A percentile compares a stretch with the other conserved stretches of the same genome.
phyloP scores from a whole-genome alignment of 2,113 vertebrate species.

The Sphaerodactylus townsendi region DNA sequence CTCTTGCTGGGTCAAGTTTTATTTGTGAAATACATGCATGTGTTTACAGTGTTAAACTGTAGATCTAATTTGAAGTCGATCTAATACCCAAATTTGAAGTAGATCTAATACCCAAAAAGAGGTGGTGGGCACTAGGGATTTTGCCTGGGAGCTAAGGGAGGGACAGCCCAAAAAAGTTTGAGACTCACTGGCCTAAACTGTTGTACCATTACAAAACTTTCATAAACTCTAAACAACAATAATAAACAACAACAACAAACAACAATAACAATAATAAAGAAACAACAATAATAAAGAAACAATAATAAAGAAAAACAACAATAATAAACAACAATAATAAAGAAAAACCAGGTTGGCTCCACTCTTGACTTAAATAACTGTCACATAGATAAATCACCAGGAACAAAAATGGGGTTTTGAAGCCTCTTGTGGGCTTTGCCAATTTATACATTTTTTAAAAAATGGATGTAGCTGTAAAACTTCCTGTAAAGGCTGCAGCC shows the following conservation, averaged over 20 bases:
- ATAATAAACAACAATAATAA: not conserved
- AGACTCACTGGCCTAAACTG: too few relatives aligned
- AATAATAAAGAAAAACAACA: not conserved
- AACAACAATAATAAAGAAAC: too few relatives aligned
- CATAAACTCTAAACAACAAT: not conserved
- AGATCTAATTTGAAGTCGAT: too few relatives aligned
- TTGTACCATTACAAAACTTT: not conserved
- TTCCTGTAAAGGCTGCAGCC: rapidly evolving
- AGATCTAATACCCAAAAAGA: too few relatives aligned
- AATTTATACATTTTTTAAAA: not conserved
- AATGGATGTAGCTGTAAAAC: not conserved
- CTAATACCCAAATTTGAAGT: too few relatives aligned
- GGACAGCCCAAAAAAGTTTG: too few relatives aligned
- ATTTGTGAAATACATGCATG: too few relatives aligned
- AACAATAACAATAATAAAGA: too few relatives aligned
- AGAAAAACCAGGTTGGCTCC: not conserved
- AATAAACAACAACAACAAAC: not conserved
- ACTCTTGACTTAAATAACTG: not conserved
- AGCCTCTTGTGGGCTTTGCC: not conserved
- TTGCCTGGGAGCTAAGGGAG: too few relatives aligned
- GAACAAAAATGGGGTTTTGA: not conserved
- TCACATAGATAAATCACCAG: not conserved
- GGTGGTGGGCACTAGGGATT: too few relatives aligned
- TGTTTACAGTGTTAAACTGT: too few relatives aligned
- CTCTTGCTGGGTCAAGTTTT: too few relatives aligned